These are phyloP conservation scores for Zaprionus africanus DNA, from an alignment of 1,140 invertebrate species.

Conservation along the genomic window DNA sequence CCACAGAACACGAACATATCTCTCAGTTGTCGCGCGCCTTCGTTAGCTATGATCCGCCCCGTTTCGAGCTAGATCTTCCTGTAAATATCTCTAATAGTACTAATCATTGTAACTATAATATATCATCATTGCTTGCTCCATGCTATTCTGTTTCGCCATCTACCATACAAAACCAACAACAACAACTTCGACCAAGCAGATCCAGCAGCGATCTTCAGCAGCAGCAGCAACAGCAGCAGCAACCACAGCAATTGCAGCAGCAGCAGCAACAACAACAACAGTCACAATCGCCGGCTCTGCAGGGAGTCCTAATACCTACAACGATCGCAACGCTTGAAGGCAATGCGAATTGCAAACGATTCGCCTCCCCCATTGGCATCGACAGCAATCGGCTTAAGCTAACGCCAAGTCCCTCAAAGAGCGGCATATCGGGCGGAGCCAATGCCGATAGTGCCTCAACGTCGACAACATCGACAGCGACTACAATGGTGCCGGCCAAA, in stretches of 20 bases:
- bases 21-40: conserved; percentile 39
- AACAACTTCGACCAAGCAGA: conserved; percentile 61
- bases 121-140: conserved; percentile 83
- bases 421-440: conserved; percentile 64
- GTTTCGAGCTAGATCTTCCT: conserved; percentile 64
- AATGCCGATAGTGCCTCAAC: conserved; percentile 76
- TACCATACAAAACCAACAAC: conserved; percentile 65
- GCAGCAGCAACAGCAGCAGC: conserved; percentile 34
- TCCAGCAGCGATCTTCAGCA: conserved; percentile 64
- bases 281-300: conserved; percentile 16
- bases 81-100: conserved; percentile 81
- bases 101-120: conserved; percentile 82
- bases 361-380: conserved; percentile 63
- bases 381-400: conserved; percentile 63
- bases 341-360: conserved; percentile 57
- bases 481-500: conserved; percentile 72
- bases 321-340: conserved; percentile 47
- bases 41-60: conserved; percentile 33
- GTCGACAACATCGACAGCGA: conserved; percentile 67
- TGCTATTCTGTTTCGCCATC: conserved; percentile 66
- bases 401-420: conserved; percentile 78
- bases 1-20: conserved; percentile 67
- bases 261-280: conserved; percentile 18
- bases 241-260: not conserved
- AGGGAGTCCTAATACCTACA: conserved; percentile 49